Percentiles rank a stretch among this genome's conserved stretches.
Evolutionary conservation across 2,113 vertebrate genomes (phyloP).

Genomic region (Otocyon megalotis): DNA sequence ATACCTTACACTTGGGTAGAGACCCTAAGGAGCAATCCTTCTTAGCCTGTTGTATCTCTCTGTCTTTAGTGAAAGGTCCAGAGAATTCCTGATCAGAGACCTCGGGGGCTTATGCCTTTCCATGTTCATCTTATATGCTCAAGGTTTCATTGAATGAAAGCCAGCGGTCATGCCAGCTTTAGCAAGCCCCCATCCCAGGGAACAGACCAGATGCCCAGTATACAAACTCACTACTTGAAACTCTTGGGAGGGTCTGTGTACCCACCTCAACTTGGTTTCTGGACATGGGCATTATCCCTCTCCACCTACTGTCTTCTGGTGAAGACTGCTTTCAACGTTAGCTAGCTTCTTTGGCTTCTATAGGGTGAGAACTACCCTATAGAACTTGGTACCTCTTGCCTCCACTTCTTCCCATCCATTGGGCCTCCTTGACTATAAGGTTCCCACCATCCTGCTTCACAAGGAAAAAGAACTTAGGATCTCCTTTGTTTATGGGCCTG

Average conservation of each 20-base stretch:
- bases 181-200: neutral
- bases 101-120: neutral
- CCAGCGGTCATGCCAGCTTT: neutral
- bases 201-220: neutral
- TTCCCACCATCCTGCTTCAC: slow-evolving; percentile 7
- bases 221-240: neutral
- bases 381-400: neutral
- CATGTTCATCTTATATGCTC: neutral
- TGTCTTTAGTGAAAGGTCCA: neutral
- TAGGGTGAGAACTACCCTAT: neutral
- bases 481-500: slow-evolving; percentile 6
- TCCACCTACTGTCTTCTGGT: neutral
- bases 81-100: slow-evolving; percentile 25
- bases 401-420: neutral
- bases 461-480: neutral
- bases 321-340: neutral
- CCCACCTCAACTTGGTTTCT: neutral
- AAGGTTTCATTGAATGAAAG: neutral
- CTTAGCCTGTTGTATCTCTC: neutral
- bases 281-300: neutral
- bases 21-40: neutral
- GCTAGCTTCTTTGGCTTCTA: neutral
- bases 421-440: neutral
- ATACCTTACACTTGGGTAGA: neutral
- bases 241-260: neutral